A percentile compares a stretch with the other conserved stretches of the same genome.
These are phyloP conservation scores for Sebastes wilsoni DNA, from an alignment of 2,797 vertebrate genomes.

Conservation along the genomic window DNA sequence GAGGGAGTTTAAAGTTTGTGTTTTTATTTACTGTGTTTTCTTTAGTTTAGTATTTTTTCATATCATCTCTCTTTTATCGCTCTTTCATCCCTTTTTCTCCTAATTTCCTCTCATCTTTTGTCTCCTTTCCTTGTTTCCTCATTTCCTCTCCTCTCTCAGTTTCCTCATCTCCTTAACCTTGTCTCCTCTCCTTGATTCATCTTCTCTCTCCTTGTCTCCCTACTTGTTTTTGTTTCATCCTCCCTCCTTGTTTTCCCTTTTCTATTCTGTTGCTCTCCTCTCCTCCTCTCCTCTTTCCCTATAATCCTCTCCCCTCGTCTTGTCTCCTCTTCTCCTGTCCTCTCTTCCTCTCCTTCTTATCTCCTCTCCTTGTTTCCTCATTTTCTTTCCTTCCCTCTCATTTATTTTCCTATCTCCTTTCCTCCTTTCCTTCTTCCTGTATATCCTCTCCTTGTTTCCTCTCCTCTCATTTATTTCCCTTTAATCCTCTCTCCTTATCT, in stretches of 20 bases:
- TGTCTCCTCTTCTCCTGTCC: no score
- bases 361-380: no score
- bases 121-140: background rate
- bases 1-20: background rate
- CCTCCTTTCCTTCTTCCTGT: background rate
- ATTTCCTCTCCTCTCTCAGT: background rate
- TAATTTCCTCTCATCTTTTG: background rate
- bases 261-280: background rate
- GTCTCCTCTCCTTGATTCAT: background rate
- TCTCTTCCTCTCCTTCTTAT: background rate
- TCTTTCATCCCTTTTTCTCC: background rate
- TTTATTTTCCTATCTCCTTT: background rate
- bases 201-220: background rate
- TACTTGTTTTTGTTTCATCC: background rate
- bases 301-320: no score
- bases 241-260: no score
- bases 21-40: background rate
- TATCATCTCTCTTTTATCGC: background rate
- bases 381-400: background rate
- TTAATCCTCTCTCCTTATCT: background rate
- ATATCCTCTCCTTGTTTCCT: no score
- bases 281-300: background rate
- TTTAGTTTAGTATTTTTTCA: no score
- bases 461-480: no score
- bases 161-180: no score